Evolutionary conservation across 2,888 invertebrate species (phyloP).

Genomic region (Stratiomys singularior): DNA sequence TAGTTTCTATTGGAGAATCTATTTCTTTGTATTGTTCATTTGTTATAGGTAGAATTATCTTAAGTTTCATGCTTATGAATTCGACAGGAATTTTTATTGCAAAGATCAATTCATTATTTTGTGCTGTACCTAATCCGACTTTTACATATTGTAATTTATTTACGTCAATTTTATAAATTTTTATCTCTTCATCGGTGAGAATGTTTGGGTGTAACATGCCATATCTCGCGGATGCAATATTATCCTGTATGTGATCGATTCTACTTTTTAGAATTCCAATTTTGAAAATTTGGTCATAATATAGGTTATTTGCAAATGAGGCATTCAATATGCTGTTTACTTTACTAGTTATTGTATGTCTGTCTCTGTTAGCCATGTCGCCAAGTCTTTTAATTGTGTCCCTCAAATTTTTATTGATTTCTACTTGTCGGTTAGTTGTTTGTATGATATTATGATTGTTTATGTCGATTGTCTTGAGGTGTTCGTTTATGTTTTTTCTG

Average conservation of each 20-base stretch:
- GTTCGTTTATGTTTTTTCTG: constrained; percentile 43
- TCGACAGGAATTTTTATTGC: neutral
- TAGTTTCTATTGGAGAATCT: neutral
- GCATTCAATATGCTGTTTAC: neutral
- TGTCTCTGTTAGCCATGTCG: neutral
- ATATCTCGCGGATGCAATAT: constrained; percentile 35
- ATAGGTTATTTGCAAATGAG: neutral
- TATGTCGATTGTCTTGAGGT: constrained; percentile 24
- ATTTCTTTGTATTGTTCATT: neutral
- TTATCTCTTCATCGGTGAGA: neutral
- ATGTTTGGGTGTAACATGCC: constrained; percentile 35
- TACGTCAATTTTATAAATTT: neutral
- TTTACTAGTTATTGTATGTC: neutral
- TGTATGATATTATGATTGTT: constrained; percentile 44
- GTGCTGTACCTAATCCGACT: neutral
- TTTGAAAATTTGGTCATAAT: constrained; percentile 15
- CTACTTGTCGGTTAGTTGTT: constrained; percentile 48
- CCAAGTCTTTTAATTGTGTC: constrained; percentile 28
- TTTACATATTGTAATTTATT: constrained; percentile 9
- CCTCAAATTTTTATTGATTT: constrained; percentile 42
- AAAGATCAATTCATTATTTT: neutral
- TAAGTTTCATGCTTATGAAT: neutral
- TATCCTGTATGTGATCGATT: constrained; percentile 31
- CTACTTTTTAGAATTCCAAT: constrained; percentile 24
- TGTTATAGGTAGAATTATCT: neutral